Percentiles rank a stretch among this genome's conserved stretches.
phyloP scores from a whole-genome alignment of 2,113 vertebrate species.

The Carassius auratus region DNA sequence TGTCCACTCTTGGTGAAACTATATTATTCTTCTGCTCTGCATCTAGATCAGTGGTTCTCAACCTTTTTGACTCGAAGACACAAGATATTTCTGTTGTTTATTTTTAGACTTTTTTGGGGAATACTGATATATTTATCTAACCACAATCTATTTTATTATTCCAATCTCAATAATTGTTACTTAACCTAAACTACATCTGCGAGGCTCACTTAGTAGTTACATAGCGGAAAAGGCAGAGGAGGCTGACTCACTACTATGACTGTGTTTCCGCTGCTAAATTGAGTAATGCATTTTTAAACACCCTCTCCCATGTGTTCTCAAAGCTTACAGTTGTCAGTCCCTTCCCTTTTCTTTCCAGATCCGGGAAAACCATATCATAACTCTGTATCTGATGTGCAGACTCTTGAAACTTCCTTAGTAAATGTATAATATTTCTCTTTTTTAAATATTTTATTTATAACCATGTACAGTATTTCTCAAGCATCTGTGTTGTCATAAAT shows the following conservation, averaged over 20 bases:
- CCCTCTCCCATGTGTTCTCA: conserved; percentile 23
- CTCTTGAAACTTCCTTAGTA: neutral
- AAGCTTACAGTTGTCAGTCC: conserved; percentile 12
- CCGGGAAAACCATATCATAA: neutral
- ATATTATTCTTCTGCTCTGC: neutral
- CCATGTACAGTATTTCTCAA: neutral
- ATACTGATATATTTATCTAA: no score
- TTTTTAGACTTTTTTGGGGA: neutral
- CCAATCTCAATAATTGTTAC: neutral
- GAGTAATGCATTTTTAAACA: conserved; percentile 59
- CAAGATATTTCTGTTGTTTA: neutral
- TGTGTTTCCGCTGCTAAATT: conserved; percentile 54
- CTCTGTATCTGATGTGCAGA: neutral
- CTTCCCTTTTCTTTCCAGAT: neutral
- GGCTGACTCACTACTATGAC: conserved; percentile 52
- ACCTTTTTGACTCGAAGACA: neutral
- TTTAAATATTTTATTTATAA: neutral
- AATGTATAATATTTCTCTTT: neutral
- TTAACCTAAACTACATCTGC: conserved; percentile 10
- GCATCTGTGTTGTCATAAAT: neutral
- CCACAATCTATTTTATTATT: no score
- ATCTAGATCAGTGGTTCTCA: neutral
- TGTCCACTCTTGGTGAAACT: neutral
- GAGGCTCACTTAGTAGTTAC: conserved; percentile 5
- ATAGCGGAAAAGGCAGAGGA: conserved; percentile 43